phyloP scores from a whole-genome alignment of 2,797 vertebrate species.

The Gallinago stenura region DNA sequence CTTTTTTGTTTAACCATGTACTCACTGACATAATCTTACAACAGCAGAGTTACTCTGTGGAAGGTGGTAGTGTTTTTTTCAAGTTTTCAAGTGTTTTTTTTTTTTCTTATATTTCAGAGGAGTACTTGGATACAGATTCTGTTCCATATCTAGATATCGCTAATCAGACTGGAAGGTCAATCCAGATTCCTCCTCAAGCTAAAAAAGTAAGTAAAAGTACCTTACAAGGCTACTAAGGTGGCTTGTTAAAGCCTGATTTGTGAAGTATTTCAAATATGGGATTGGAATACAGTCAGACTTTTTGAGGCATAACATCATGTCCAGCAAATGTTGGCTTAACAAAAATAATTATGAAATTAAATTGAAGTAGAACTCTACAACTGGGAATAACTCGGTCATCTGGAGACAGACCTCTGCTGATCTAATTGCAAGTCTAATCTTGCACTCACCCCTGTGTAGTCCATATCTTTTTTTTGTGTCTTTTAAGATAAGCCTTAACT shows the following conservation, averaged over 20 bases:
- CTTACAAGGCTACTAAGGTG: not conserved
- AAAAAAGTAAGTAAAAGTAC: conserved; percentile 85
- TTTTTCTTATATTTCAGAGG: conserved; percentile 79
- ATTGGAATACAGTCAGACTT: not conserved
- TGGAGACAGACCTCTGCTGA: not conserved
- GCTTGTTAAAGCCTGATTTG: not conserved
- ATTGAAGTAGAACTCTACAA: not conserved
- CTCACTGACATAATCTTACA: not conserved
- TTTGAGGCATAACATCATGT: not conserved
- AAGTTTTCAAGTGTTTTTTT: not conserved
- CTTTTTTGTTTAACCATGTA: not conserved
- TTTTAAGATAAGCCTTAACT: not conserved
- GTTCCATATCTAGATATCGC: conserved; percentile 92
- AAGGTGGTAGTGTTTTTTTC: not conserved
- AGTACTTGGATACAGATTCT: conserved; percentile 83
- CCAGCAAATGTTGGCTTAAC: not conserved
- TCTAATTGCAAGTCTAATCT: not conserved
- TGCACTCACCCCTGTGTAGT: not conserved
- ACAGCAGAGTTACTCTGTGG: not conserved
- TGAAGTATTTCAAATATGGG: not conserved
- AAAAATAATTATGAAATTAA: not conserved
- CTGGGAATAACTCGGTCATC: not conserved
- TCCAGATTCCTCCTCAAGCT: conserved; percentile 86
- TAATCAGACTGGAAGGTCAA: conserved; percentile 93
- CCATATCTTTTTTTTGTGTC: not conserved